phyloP scores from a whole-genome alignment of 1,140 invertebrate species.

The Campoletis sonorensis region DNA sequence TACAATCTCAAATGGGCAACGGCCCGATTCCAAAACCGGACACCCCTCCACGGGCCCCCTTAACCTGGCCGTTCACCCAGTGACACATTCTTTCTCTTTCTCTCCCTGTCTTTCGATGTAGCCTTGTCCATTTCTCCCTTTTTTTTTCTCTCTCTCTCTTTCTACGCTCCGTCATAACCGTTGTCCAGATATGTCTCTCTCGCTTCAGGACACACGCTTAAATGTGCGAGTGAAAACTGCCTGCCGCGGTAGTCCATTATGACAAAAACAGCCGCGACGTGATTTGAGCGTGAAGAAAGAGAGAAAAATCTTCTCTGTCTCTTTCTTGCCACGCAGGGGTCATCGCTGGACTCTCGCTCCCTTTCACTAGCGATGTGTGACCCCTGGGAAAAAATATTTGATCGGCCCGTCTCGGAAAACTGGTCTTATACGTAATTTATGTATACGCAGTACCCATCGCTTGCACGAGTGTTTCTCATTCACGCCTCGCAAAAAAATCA shows the following conservation, averaged over 20 bases:
- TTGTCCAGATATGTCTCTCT: not conserved
- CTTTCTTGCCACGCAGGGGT: conserved; percentile 49
- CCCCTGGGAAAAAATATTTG: conserved; percentile 59
- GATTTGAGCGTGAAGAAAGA: not conserved
- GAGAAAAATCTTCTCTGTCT: conserved; percentile 35
- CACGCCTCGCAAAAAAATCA: not conserved
- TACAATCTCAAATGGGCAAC: conserved; percentile 53
- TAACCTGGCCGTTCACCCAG: conserved; percentile 31
- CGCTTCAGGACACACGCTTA: conserved; percentile 1
- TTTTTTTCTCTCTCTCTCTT: not conserved
- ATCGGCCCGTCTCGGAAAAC: conserved; percentile 61
- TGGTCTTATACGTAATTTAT: conserved; percentile 51
- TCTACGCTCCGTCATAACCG: conserved; percentile 2
- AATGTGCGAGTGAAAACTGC: conserved; percentile 24
- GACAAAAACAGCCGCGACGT: conserved; percentile 47
- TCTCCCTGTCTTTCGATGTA: not conserved
- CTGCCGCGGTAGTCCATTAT: conserved; percentile 46
- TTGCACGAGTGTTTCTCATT: not conserved
- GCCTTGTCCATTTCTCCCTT: not conserved
- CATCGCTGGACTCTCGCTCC: not conserved
- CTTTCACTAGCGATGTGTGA: conserved; percentile 14
- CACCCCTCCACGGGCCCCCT: conserved; percentile 52
- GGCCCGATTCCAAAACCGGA: conserved; percentile 72
- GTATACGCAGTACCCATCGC: not conserved
- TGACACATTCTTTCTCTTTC: not conserved